These are phyloP conservation scores for Poecilus cupreus DNA, from an alignment of 2,888 invertebrate species.

Conservation along the genomic window DNA sequence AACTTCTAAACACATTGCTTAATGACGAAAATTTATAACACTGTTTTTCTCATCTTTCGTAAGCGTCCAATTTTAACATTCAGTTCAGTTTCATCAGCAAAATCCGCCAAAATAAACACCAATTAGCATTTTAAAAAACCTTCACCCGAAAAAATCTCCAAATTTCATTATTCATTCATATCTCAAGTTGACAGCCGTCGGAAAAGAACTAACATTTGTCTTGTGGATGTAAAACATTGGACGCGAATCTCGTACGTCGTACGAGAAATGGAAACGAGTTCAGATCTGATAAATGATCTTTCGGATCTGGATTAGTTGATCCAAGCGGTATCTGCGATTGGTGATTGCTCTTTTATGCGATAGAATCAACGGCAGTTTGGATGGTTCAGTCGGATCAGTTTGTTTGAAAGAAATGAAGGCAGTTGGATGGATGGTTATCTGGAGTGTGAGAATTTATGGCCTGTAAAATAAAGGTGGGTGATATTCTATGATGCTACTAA, in stretches of 20 bases:
- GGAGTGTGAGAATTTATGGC: conserved; percentile 5
- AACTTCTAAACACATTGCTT: neutral
- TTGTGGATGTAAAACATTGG: conserved; percentile 11
- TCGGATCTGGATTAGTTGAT: conserved; percentile 29
- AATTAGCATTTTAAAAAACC: neutral
- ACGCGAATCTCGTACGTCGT: neutral
- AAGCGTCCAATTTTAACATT: neutral
- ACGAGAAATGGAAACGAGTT: neutral
- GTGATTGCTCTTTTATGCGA: conserved; percentile 30
- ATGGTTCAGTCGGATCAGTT: neutral
- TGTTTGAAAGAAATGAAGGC: neutral
- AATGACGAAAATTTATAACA: conserved; percentile 15
- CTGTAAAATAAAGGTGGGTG: neutral
- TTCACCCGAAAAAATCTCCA: neutral
- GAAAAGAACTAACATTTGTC: conserved; percentile 25
- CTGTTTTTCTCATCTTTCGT: neutral
- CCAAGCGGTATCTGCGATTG: neutral
- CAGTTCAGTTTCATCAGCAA: neutral
- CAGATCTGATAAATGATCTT: conserved; percentile 30
- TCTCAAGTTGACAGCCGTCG: neutral
- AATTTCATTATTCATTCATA: neutral
- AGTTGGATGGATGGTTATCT: conserved; percentile 9
- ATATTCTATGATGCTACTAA: conserved; percentile 13
- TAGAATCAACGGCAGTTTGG: neutral
- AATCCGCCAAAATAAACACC: neutral